phyloP scores from a whole-genome alignment of 2,797 vertebrate species.

The Sternarchorhynchus goeldii region DNA sequence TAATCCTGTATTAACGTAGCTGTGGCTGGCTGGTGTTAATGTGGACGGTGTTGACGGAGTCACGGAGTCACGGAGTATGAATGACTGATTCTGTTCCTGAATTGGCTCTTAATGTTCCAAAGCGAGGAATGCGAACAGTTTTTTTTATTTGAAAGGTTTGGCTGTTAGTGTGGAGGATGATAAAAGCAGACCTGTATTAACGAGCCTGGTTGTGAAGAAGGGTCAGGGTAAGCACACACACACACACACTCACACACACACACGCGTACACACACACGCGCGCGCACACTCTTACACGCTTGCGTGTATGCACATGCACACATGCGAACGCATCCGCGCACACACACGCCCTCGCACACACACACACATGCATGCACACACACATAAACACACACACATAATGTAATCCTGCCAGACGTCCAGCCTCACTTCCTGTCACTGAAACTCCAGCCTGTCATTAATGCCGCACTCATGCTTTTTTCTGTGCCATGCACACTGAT shows the following conservation, averaged over 20 bases:
- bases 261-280: conserved; percentile 27
- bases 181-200: conserved; percentile 3
- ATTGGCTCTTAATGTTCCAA: not conserved
- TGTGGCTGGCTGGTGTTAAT: no score
- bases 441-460: conserved; percentile 27
- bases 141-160: not conserved
- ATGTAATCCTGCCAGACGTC: conserved; percentile 16
- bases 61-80: no score
- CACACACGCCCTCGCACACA: conserved; percentile 21
- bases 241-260: conserved; percentile 33
- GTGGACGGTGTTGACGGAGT: no score
- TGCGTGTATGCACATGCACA: no score
- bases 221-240: conserved; percentile 1
- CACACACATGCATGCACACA: conserved; percentile 29
- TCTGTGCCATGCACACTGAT: not conserved
- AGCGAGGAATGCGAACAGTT: not conserved
- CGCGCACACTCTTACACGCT: no score
- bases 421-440: conserved; percentile 30
- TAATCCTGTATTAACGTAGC: no score
- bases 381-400: not conserved
- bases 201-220: not conserved
- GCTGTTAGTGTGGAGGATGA: not conserved
- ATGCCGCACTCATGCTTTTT: not conserved
- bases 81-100: conserved; percentile 3
- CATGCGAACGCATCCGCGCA: no score